phyloP scores from a whole-genome alignment of 2,888 invertebrate species.

The Drosophila atripex region DNA sequence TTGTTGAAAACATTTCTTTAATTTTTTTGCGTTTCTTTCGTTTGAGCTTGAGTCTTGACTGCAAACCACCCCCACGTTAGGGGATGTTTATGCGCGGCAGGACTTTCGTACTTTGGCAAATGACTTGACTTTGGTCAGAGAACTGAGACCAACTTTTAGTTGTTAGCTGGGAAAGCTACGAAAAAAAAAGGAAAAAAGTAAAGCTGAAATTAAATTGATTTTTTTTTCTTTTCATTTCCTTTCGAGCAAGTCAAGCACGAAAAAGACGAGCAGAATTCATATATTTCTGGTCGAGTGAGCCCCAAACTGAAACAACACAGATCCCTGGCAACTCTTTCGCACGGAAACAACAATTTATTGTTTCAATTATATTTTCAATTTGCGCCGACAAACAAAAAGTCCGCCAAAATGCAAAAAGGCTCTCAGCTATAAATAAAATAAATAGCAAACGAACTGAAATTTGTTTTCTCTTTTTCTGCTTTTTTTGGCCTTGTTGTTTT shows the following conservation, averaged over 20 bases:
- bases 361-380: conserved; percentile 80
- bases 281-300: background rate
- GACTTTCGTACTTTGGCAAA: conserved; percentile 74
- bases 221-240: conserved; percentile 63
- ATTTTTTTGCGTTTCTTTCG: conserved; percentile 58
- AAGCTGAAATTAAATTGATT: conserved; percentile 77
- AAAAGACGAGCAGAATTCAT: background rate
- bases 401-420: conserved; percentile 62
- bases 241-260: conserved; percentile 9
- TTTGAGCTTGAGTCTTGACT: conserved; percentile 37
- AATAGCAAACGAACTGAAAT: conserved; percentile 69
- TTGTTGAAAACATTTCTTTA: conserved; percentile 70
- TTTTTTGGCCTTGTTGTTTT: conserved; percentile 35
- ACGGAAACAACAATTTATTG: conserved; percentile 66
- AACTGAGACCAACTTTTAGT: conserved; percentile 43
- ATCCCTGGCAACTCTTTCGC: conserved; percentile 59
- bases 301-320: background rate
- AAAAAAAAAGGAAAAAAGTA: conserved; percentile 32
- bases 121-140: conserved; percentile 74
- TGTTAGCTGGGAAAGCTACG: conserved; percentile 9
- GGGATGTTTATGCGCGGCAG: conserved; percentile 64
- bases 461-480: conserved; percentile 28
- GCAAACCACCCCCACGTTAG: conserved; percentile 70
- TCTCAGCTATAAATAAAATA: conserved; percentile 77
- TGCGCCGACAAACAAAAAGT: conserved; percentile 76